Base-by-base conservation (phyloP, 2,797 vertebrate species). In the Bovichtus diacanthus region DNA sequence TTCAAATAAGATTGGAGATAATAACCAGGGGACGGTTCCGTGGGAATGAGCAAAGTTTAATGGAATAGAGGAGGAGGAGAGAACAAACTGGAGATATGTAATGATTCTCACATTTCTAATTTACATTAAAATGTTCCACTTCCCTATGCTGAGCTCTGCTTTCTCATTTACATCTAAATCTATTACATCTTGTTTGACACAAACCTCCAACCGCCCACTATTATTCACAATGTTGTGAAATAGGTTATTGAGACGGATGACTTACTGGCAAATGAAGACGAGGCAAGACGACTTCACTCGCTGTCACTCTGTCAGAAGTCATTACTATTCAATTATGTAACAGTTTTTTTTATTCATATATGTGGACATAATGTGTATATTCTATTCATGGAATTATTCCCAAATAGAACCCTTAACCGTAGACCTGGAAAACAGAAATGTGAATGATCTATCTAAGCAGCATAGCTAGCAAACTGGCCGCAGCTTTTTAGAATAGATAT, bases 61-160 rank as follows among this genome's bases (percentile, higher is more conserved):
- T 2, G 44, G 67, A 44, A 74, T 1, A 11, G 63, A 36, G 36
- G 63, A 5, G 61, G 62, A 71, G 75, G 80, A 69, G 63, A 64
- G 66, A 80, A 80, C 74, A 76, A 70, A 76, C 39, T 34, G 47
- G 1, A 81, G 44, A 38, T 47, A 49, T 29, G 62, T 51, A 15
- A 74, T 70, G 67, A 85, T 60, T 68, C 55, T 70, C 80, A 69
- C 64, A 64, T 78, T 67, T 76, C 80, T 80, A 63, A 84, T 88
- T 86, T 76, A 74, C 84, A 77, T 23, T 76, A 69, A 84, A 83
- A 72, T 58, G 49, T 18, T 74, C 78, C 71, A 74, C 82, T 78
- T 80, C 81, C 79, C 80, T 34, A 1, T 65, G 65, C 79, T 62
- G 49, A 23, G 58, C 59, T 54, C 23, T 29, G 58, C 50, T 49